Evolutionary conservation across 2,113 vertebrate species (phyloP).

Genomic region (Lepisosteus osseus): DNA sequence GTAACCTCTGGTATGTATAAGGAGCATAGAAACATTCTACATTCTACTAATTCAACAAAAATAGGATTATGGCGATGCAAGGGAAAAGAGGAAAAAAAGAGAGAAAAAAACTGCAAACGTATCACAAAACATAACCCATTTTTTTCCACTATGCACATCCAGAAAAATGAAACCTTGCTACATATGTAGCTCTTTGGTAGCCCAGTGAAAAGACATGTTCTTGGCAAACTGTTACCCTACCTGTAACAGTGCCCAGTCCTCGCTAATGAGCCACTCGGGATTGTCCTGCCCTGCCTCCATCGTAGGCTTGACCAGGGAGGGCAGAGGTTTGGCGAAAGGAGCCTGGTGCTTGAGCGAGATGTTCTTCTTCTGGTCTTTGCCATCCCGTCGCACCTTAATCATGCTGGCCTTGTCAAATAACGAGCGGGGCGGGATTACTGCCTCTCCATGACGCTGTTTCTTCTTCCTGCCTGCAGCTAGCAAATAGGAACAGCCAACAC

Average conservation of each 20-base stretch:
- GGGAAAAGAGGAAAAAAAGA: not conserved
- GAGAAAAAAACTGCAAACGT: not conserved
- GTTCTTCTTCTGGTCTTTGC: conserved; percentile 90
- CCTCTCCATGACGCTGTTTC: conserved; percentile 85
- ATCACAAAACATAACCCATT: not conserved
- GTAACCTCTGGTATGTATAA: too few species aligned
- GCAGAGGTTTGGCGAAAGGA: conserved; percentile 84
- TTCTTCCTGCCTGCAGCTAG: conserved; percentile 82
- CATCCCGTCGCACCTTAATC: conserved; percentile 83
- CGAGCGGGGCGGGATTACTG: conserved; percentile 84
- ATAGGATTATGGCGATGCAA: too few species aligned
- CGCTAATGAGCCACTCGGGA: conserved; percentile 90
- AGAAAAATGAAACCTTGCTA: not conserved
- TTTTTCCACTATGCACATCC: not conserved
- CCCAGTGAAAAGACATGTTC: not conserved
- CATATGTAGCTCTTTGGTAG: not conserved
- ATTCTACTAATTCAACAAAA: too few species aligned
- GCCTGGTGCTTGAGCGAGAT: conserved; percentile 87
- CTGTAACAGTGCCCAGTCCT: conserved; percentile 92
- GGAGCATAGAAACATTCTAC: too few species aligned
- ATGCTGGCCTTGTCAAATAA: conserved; percentile 87
- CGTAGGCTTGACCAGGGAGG: conserved; percentile 81
- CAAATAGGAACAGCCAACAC: not conserved
- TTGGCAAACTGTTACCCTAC: conserved; percentile 43
- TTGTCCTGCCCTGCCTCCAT: conserved; percentile 83